These are phyloP conservation scores for Venustoraphidia nigricollis DNA, from an alignment of 2,888 invertebrate species.

Conservation along the genomic window DNA sequence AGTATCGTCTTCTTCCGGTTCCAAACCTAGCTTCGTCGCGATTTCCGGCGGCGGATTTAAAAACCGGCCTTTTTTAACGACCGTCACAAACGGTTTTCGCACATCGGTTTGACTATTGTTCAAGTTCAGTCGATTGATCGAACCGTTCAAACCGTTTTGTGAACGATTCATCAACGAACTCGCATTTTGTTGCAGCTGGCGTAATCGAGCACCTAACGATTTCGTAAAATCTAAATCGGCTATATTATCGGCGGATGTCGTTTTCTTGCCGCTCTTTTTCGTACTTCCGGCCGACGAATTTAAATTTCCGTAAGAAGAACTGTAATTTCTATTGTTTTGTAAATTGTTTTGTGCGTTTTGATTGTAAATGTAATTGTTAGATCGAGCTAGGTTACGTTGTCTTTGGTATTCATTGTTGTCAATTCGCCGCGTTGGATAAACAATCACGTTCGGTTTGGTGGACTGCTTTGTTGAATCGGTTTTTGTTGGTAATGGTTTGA, in stretches of 20 bases:
- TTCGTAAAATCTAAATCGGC: slow-evolving; percentile 44
- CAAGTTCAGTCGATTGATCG: background rate
- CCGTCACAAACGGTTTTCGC: slow-evolving; percentile 55
- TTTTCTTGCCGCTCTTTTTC: slow-evolving; percentile 16
- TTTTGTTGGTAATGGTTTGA: slow-evolving; percentile 25
- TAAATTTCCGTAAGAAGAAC: slow-evolving; percentile 30
- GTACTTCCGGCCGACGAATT: slow-evolving; percentile 19
- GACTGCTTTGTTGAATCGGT: background rate
- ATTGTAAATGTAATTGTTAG: slow-evolving; percentile 21
- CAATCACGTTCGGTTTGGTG: slow-evolving; percentile 37
- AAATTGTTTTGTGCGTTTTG: slow-evolving; percentile 17
- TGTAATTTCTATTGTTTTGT: slow-evolving; percentile 22
- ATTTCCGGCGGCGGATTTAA: slow-evolving; percentile 61
- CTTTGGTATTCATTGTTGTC: slow-evolving; percentile 21
- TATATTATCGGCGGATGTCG: slow-evolving; percentile 21
- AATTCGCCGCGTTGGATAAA: slow-evolving; percentile 34
- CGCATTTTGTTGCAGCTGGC: slow-evolving; percentile 40
- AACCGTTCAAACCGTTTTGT: too few species aligned
- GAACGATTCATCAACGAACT: too few species aligned
- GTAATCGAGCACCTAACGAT: slow-evolving; percentile 54
- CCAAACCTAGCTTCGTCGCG: slow-evolving; percentile 45
- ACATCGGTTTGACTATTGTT: slow-evolving; percentile 13
- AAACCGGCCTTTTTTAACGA: slow-evolving; percentile 65
- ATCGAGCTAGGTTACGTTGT: slow-evolving; percentile 22
- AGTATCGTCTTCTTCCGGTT: slow-evolving; percentile 20